These are phyloP conservation scores for Oncopeltus fasciatus DNA, from an alignment of 1,140 invertebrate genomes.

Conservation along the genomic window DNA sequence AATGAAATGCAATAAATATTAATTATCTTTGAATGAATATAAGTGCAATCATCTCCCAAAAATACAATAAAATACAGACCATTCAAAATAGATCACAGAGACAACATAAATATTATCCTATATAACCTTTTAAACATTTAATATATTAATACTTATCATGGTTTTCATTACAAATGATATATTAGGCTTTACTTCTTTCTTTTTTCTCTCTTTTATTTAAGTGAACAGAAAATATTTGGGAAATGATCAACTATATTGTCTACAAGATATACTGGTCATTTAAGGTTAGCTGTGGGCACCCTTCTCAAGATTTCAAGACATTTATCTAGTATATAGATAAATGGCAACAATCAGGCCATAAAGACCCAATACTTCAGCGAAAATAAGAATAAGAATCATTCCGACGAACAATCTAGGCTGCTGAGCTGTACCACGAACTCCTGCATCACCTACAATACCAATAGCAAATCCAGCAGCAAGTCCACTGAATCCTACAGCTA, in stretches of 20 bases:
- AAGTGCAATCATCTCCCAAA: conserved; percentile 3
- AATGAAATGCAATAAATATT: not conserved
- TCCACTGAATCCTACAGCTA: conserved; percentile 93
- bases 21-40: not conserved
- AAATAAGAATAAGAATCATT: conserved; percentile 99
- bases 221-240: not conserved
- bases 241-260: conserved; percentile 8
- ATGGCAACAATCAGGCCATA: conserved; percentile 99
- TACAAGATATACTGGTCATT: conserved; percentile 7
- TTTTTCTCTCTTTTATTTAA: too few relatives aligned
- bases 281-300: not conserved
- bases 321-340: conserved; percentile 83
- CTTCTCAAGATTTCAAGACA: not conserved
- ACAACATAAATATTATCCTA: too few relatives aligned
- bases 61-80: too few relatives aligned
- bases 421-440: conserved; percentile 95
- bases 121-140: too few relatives aligned
- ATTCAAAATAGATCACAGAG: too few relatives aligned
- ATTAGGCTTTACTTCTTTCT: too few relatives aligned
- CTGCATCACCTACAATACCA: conserved; percentile 96
- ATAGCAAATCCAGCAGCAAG: conserved; percentile 96
- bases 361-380: conserved; percentile 98
- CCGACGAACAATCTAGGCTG: conserved; percentile 97
- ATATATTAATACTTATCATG: too few relatives aligned
- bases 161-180: too few relatives aligned